Base-by-base conservation (phyloP, 2,888 invertebrate genomes). In the Apantesis nais region DNA sequence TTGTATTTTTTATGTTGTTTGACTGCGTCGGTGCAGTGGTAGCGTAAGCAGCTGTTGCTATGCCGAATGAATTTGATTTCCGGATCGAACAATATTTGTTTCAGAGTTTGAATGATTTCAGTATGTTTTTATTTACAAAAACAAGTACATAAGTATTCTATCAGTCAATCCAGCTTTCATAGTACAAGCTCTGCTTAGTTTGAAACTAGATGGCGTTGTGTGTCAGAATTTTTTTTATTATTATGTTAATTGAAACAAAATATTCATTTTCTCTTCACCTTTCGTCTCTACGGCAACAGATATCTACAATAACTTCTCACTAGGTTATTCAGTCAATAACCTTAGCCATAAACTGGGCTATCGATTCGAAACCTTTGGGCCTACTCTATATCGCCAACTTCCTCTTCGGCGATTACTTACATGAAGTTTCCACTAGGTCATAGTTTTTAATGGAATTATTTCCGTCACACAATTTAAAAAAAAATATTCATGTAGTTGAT, bases 271-370 rank as follows among this genome's bases (percentile, higher is more conserved):
- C 58, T 41, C 11, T 29, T 11, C 22, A 25, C 29, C 31, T 44
- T 5, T 31, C 60, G 60, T 67, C 60, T 31, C 58, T 67, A 61
- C 44, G 60, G 60, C 41, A 67, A 61, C 67, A 67, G 41, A 44
- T 44, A 29, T 31, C 12, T 12, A 60, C 67, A 61, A 67, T 58
- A 67, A 44, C 67, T 44, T 34, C 41, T 62, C 41, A 68, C 9
- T 73, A 73, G 72, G 72, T 73, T 69, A 73, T 61, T 63, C 72
- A 64, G 72, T 64, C 72, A 73, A 29, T 67, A 70, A 70, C 69
- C 72, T 64, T 52, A 66, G 52, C 19, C 58, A 73, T 60, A 71
- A 81, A 81, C 74, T 78, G 67, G 83, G 82, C 63, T 81, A 81
- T 81, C 81, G 81, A 78, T 81, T 81, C n/a, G 41, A 55, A 41